Evolutionary conservation across 2,797 vertebrate species (phyloP).

Genomic region (Falco columbarius): DNA sequence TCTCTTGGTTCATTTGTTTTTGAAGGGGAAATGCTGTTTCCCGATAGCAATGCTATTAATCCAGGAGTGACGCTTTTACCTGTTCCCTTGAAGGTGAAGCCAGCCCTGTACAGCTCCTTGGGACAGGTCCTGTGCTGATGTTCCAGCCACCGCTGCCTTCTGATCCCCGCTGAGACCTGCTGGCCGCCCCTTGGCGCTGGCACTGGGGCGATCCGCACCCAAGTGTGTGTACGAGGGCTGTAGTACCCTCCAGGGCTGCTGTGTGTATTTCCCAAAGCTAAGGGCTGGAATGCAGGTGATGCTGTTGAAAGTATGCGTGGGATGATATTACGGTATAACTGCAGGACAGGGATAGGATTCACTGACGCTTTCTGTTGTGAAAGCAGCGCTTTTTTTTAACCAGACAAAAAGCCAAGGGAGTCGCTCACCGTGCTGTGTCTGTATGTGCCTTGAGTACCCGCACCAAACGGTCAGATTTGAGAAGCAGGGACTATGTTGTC

Average conservation of each 20-base stretch:
- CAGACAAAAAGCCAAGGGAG: background rate
- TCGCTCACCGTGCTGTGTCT: background rate
- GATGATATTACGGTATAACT: too few species aligned
- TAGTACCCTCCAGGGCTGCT: background rate
- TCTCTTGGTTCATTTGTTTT: background rate
- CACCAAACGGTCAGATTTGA: background rate
- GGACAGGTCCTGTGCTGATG: background rate
- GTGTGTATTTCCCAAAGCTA: background rate
- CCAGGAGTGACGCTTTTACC: background rate
- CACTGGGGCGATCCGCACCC: background rate
- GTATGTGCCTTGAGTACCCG: background rate
- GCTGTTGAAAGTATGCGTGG: background rate
- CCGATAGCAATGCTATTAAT: background rate
- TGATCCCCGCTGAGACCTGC: background rate
- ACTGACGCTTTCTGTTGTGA: background rate
- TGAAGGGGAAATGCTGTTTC: background rate
- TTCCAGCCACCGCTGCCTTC: background rate
- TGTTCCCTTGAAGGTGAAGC: background rate
- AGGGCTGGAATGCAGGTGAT: background rate
- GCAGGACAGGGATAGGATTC: background rate
- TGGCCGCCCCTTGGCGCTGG: accelerated
- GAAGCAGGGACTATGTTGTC: accelerated
- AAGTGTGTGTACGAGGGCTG: accelerated
- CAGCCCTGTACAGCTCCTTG: background rate
- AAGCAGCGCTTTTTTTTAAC: background rate